These are phyloP conservation scores for Folsomia candida DNA, from an alignment of 2,888 invertebrate species.

Conservation along the genomic window DNA sequence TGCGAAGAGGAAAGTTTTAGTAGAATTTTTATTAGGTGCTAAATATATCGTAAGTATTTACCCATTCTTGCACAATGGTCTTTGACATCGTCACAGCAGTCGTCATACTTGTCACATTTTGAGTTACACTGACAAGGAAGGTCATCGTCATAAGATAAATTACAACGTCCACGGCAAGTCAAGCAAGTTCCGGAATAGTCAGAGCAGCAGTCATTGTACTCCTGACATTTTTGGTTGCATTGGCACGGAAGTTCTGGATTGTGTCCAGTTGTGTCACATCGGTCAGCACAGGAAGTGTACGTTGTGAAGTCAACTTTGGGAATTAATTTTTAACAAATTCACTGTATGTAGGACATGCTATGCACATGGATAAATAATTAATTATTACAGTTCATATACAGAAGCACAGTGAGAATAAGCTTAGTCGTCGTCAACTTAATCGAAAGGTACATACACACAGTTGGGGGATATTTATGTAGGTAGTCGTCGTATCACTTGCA, in stretches of 20 bases:
- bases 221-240: constrained; percentile 41
- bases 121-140: constrained; percentile 46
- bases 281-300: constrained; percentile 18
- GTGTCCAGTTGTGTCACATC: constrained; percentile 25
- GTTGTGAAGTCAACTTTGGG: constrained; percentile 7
- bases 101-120: constrained; percentile 31
- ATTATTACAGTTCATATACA: neutral
- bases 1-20: too few relatives aligned
- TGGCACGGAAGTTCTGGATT: constrained; percentile 31
- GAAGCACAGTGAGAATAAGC: neutral
- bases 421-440: neutral
- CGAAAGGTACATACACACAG: too few relatives aligned
- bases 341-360: too few relatives aligned
- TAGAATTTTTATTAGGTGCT: too few relatives aligned
- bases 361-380: neutral
- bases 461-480: too few relatives aligned
- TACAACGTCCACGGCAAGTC: constrained; percentile 37
- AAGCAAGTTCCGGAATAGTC: constrained; percentile 40
- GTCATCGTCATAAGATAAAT: constrained; percentile 25
- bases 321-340: too few relatives aligned
- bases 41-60: too few relatives aligned
- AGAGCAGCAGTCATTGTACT: constrained; percentile 44
- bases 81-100: constrained; percentile 41
- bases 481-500: too few relatives aligned
- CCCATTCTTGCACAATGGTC: too few relatives aligned